Percentiles rank a stretch among this genome's conserved stretches.
Conservation (phyloP, 1,140 invertebrate species). For the Cydia strobilella region DNA sequence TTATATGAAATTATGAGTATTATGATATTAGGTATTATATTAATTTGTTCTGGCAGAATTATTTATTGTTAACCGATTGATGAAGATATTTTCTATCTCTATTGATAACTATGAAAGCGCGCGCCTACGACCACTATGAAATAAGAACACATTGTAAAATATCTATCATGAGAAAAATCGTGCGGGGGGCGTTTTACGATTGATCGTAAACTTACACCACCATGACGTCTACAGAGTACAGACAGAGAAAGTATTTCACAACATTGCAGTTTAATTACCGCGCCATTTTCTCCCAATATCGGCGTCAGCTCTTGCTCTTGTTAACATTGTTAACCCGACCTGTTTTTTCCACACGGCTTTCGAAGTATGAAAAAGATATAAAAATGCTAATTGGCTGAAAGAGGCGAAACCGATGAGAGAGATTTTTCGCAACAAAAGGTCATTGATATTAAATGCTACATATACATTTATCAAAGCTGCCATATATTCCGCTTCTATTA, state of each 20-base stretch:
- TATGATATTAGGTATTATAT: too few relatives aligned
- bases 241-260: slow-evolving; percentile 18
- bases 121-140: too few relatives aligned
- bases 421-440: slow-evolving; percentile 14
- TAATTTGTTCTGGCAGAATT: too few relatives aligned
- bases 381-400: slow-evolving; percentile 26
- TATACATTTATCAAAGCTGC: not conserved
- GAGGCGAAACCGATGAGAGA: slow-evolving; percentile 22
- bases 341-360: not conserved
- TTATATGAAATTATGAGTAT: too few relatives aligned
- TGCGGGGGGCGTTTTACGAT: not conserved
- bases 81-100: too few relatives aligned
- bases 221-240: not conserved
- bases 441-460: not conserved
- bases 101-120: too few relatives aligned
- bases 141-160: not conserved
- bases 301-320: not conserved
- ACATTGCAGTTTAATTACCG: not conserved
- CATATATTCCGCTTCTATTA: slow-evolving; percentile 23
- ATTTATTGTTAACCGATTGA: too few relatives aligned
- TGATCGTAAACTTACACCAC: not conserved
- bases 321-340: slow-evolving; percentile 25
- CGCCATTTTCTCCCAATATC: slow-evolving; percentile 9
- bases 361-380: slow-evolving; percentile 11
- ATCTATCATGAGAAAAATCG: not conserved